Evolutionary conservation across 2,113 vertebrate genomes (phyloP).

Genomic region (Leptodactylus fuscus): DNA sequence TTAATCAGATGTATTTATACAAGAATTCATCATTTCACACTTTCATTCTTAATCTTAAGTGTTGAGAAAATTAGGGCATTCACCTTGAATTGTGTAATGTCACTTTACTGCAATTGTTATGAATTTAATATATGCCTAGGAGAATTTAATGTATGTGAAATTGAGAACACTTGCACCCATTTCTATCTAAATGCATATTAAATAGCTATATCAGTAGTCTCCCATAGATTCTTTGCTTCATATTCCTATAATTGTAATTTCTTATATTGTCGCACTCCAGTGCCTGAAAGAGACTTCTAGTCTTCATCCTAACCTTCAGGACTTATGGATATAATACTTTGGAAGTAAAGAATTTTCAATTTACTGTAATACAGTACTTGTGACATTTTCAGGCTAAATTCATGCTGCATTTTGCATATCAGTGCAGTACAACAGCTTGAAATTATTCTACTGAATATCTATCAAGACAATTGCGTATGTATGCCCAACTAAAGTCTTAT

Average conservation of each 20-base stretch:
- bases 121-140: neutral
- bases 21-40: neutral
- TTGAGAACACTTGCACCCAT: neutral
- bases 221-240: neutral
- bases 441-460: neutral
- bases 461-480: no score
- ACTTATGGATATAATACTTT: neutral
- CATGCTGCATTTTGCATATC: neutral
- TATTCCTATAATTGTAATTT: neutral
- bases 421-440: neutral
- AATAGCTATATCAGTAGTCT: neutral
- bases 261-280: neutral
- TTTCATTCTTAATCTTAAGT: neutral
- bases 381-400: neutral
- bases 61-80: neutral
- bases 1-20: neutral
- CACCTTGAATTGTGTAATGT: neutral
- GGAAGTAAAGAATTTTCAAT: neutral
- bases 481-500: no score
- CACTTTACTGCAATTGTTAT: neutral
- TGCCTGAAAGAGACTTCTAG: neutral
- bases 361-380: no score
- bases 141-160: neutral
- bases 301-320: neutral
- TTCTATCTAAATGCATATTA: neutral